These are phyloP conservation scores for Lysandra bellargus DNA, from an alignment of 2,888 invertebrate genomes.

Conservation along the genomic window DNA sequence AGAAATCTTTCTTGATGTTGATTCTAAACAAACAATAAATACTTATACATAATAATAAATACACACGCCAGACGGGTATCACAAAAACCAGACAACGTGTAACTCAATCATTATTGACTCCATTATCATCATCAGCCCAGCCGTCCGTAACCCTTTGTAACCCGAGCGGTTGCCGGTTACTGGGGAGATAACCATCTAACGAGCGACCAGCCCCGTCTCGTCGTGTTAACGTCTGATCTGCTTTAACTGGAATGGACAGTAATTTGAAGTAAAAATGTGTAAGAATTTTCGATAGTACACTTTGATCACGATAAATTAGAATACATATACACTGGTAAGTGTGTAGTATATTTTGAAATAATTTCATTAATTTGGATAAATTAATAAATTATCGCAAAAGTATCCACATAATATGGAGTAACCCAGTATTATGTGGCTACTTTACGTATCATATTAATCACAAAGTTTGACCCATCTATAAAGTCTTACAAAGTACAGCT, in stretches of 20 bases:
- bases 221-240: background rate
- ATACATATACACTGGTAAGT: background rate
- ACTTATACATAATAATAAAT: no score
- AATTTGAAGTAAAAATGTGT: slow-evolving; percentile 18
- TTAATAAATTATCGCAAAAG: background rate
- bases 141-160: slow-evolving; percentile 19
- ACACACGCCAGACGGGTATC: no score
- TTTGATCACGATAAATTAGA: background rate
- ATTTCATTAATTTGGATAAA: no score
- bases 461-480: no score
- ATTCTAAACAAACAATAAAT: no score
- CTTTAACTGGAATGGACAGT: background rate
- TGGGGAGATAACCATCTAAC: slow-evolving; percentile 13
- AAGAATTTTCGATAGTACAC: background rate
- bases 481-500: no score
- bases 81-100: background rate
- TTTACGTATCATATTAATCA: no score
- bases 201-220: background rate
- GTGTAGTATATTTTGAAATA: background rate
- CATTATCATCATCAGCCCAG: background rate
- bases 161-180: background rate
- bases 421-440: no score
- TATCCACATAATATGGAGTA: no score
- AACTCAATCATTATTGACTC: background rate
- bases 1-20: no score